A percentile compares a stretch with the other conserved stretches of the same genome.
Evolutionary conservation across 1,140 invertebrate genomes (phyloP).

Genomic region (Drosophila ogumai): DNA sequence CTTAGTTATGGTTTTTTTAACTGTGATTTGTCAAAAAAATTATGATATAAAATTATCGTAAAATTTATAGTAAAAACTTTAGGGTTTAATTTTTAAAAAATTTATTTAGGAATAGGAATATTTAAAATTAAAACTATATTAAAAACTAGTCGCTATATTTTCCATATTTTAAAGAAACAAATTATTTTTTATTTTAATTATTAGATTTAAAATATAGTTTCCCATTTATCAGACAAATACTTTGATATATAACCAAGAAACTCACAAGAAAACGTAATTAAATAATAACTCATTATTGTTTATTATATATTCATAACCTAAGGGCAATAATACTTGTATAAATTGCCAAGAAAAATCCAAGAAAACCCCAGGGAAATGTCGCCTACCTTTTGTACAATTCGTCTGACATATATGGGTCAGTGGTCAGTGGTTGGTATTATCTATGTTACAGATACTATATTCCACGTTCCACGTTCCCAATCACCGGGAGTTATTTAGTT

Average conservation of each 20-base stretch:
- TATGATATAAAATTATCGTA: no score
- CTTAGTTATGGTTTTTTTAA: no score
- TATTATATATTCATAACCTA: background rate
- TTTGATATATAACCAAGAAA: background rate
- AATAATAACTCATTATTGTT: background rate
- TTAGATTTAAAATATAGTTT: background rate
- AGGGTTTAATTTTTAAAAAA: no score
- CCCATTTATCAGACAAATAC: background rate
- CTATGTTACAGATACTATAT: background rate
- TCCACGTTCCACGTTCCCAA: slow-evolving; percentile 10
- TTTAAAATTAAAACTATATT: no score
- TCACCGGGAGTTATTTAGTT: slow-evolving; percentile 64
- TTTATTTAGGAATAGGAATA: no score
- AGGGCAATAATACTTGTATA: background rate
- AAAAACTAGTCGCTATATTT: no score
- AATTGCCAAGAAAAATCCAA: background rate
- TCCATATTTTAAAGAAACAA: no score
- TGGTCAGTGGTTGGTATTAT: slow-evolving; percentile 8
- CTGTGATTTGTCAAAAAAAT: no score
- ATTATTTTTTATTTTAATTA: no score
- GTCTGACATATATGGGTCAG: slow-evolving; percentile 23
- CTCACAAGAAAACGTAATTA: background rate
- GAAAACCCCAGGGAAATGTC: background rate
- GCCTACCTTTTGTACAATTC: slow-evolving; percentile 2
- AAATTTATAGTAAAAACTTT: no score